Conservation (phyloP, 2,113 vertebrate species). For the Rostratula benghalensis region DNA sequence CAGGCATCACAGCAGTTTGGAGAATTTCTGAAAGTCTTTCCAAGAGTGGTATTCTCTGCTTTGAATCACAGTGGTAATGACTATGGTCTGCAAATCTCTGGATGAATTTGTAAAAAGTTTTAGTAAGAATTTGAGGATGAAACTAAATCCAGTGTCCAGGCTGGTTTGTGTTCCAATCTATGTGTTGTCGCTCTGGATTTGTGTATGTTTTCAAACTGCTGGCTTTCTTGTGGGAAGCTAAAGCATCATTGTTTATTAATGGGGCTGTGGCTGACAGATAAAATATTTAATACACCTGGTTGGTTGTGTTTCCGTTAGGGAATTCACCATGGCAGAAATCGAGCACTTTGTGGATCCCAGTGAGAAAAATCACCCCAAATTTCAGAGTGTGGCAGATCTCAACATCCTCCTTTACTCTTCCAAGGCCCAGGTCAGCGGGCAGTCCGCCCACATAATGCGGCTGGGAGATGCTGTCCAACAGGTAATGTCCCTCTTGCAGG, state of each 20-base stretch:
- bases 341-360: slow-evolving; percentile 98
- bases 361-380: slow-evolving; percentile 94
- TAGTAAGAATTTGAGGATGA: neutral
- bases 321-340: slow-evolving; percentile 99
- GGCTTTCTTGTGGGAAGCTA: neutral
- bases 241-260: neutral
- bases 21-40: neutral
- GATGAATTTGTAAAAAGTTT: neutral
- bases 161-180: neutral
- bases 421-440: slow-evolving; percentile 95
- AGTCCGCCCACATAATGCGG: slow-evolving; percentile 89
- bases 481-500: slow-evolving; percentile 63
- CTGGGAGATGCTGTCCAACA: slow-evolving; percentile 95
- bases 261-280: neutral
- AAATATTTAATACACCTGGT: rapidly evolving
- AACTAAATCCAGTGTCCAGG: neutral
- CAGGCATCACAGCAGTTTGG: neutral
- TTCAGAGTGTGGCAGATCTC: slow-evolving; percentile 87
- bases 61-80: neutral
- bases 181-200: neutral
- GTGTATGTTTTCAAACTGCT: neutral
- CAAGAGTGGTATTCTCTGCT: neutral
- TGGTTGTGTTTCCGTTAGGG: slow-evolving; percentile 70
- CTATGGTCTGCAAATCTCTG: neutral
- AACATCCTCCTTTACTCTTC: slow-evolving; percentile 89